Conservation (phyloP, 2,888 invertebrate genomes). For the Auanema sp. region DNA sequence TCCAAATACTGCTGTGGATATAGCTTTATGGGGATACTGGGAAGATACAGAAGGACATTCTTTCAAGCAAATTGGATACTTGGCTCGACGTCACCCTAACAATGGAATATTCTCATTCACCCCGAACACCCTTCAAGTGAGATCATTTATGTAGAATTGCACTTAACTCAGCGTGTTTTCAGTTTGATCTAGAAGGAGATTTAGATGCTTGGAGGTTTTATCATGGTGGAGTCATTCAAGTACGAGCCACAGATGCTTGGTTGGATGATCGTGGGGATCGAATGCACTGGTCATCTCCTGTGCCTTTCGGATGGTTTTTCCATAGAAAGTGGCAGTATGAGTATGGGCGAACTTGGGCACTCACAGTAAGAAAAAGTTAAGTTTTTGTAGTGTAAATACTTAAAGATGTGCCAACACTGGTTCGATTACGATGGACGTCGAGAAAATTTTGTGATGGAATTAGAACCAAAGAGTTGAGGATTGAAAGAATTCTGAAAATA, state of each 20-base stretch:
- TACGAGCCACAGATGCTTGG: slow-evolving; percentile 41
- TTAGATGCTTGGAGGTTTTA: slow-evolving; percentile 49
- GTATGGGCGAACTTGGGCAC: slow-evolving; percentile 81
- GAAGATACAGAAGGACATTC: slow-evolving; percentile 42
- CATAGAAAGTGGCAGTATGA: slow-evolving; percentile 82
- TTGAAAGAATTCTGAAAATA: background rate
- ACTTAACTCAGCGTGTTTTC: no score
- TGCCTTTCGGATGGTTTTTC: slow-evolving; percentile 91
- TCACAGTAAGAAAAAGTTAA: slow-evolving; percentile 67
- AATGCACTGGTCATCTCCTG: slow-evolving; percentile 82
- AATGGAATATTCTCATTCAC: slow-evolving; percentile 40
- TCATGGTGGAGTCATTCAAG: slow-evolving; percentile 44
- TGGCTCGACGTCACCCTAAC: slow-evolving; percentile 35
- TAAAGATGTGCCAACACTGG: slow-evolving; percentile 70
- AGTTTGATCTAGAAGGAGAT: slow-evolving; percentile 29
- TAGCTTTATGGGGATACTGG: slow-evolving; percentile 45
- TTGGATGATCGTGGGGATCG: slow-evolving; percentile 38
- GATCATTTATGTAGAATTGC: no score
- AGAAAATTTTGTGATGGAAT: slow-evolving; percentile 52
- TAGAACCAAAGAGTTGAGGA: slow-evolving; percentile 38
- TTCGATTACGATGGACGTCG: slow-evolving; percentile 68
- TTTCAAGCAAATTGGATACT: slow-evolving; percentile 40
- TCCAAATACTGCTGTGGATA: slow-evolving; percentile 37
- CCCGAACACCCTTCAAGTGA: slow-evolving; percentile 21
- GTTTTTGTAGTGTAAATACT: background rate